Percentiles rank a stretch among this genome's conserved stretches.
phyloP scores from a whole-genome alignment of 53 echinoderm and acorn worm genomes.

The Hippasteria phrygiana region DNA sequence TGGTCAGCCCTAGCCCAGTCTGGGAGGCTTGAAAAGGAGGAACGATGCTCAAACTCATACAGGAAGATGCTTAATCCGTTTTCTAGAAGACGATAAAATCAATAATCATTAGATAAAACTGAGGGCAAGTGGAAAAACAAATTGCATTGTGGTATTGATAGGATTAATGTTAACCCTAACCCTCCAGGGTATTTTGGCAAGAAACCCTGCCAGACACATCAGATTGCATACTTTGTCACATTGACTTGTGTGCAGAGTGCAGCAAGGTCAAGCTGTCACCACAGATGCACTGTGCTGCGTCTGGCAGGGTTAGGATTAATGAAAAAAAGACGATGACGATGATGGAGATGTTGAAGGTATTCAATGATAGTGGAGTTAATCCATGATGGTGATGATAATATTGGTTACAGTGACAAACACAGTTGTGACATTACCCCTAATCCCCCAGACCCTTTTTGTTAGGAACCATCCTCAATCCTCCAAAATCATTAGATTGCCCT shows the following conservation, averaged over 20 bases:
- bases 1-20: slow-evolving; percentile 85
- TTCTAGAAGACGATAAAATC: slow-evolving; percentile 19
- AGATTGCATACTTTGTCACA: no score
- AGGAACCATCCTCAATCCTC: no score
- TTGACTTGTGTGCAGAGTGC: no score
- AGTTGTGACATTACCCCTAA: no score
- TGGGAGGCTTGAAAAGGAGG: slow-evolving; percentile 72
- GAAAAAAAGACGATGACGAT: background rate
- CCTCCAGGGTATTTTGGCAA: no score
- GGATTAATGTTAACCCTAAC: no score
- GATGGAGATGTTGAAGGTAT: background rate
- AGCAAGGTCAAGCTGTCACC: no score
- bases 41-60: slow-evolving; percentile 86
- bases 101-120: background rate
- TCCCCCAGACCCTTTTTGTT: no score
- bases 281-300: no score
- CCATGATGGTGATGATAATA: background rate
- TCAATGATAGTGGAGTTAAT: background rate
- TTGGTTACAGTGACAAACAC: background rate
- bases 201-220: no score
- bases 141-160: background rate
- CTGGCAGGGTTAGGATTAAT: no score
- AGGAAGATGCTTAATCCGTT: slow-evolving; percentile 67
- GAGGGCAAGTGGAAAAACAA: background rate
- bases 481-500: no score